Evolutionary conservation across 2,888 invertebrate species (phyloP), one percentile per base, ranked within the genome.

Genomic region (Pimpla rufipes): DNA sequence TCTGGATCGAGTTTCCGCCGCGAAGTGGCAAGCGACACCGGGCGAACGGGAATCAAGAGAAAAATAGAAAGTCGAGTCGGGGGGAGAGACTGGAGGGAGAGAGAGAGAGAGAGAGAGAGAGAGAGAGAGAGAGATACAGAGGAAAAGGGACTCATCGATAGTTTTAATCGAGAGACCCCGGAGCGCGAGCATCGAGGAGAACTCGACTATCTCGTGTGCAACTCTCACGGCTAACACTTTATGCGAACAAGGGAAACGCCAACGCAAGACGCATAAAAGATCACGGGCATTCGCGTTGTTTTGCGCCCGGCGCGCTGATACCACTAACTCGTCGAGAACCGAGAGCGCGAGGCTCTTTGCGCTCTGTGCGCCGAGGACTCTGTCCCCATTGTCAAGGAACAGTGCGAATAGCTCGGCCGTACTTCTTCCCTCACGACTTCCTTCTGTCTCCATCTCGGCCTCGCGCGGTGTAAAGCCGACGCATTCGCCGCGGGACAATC

Each of bases 201-300:
- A 37, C 55, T 52, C 75, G 86, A 85, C 87, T 89, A 90, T 90
- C 88, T 85, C 79, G 35, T 29, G 29, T 57, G 37, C 55, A 76
- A 55, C 66, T 57, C 42, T 42, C 67, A n/a, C 37, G 57, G 47
- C 52, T 59, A n/a, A 81, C 64, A 86, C 83, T 90, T 90, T 90
- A 89, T 89, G 87, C 83, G 87, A 88, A 88, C 89, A 88, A 87
- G 88, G 81, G 83, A 84, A 88, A 90, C 88, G 90, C 89, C 90
- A 90, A 91, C 89, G 90, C 90, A 84, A 86, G 77, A 83, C 84
- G 85, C 85, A 88, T 87, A 86, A 89, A 90, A 89, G 89, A 87
- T 81, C 87, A 86, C 86, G 75, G 85, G 86, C 87, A 86, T 88
- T 87, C 79, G 78, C 62, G 62, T 88, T 85, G 87, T 87, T 85